phyloP scores from a whole-genome alignment of 2,888 invertebrate species.

The Chrysotoxum bicinctum region DNA sequence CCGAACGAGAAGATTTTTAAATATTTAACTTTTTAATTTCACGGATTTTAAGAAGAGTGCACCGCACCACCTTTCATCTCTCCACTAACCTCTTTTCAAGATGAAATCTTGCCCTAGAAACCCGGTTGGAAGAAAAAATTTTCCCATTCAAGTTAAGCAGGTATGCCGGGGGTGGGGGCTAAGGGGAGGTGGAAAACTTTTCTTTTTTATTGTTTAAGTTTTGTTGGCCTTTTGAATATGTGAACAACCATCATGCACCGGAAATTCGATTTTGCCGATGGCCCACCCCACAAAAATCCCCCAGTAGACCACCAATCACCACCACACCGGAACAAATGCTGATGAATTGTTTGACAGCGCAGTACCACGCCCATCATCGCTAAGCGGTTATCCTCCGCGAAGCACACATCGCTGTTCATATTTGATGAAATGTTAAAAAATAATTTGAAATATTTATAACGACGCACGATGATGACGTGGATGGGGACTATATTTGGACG shows the following conservation, averaged over 20 bases:
- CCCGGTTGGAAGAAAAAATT: neutral
- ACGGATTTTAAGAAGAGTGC: conserved; percentile 2
- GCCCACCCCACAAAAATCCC: conserved; percentile 5
- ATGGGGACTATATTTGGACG: neutral
- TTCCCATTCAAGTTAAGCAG: neutral
- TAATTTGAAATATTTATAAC: conserved; percentile 28
- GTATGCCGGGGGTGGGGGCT: neutral
- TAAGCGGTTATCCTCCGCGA: neutral
- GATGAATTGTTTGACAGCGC: conserved; percentile 42
- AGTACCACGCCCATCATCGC: neutral
- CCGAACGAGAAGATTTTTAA: conserved; percentile 41
- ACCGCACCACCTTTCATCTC: neutral
- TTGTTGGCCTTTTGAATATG: conserved; percentile 15
- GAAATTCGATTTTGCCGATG: conserved; percentile 33
- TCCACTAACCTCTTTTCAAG: neutral
- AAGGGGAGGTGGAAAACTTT: neutral
- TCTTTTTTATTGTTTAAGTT: neutral
- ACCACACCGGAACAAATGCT: conserved; percentile 63
- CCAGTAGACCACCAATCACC: conserved; percentile 17
- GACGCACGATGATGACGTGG: conserved; percentile 1
- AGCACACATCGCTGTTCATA: neutral
- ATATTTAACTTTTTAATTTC: conserved; percentile 67
- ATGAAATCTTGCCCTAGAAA: conserved; percentile 25
- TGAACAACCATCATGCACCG: neutral
- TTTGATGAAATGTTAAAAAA: conserved; percentile 18